phyloP scores from a whole-genome alignment of 2,113 vertebrate species.

The Tetraodon nigroviridis region DNA sequence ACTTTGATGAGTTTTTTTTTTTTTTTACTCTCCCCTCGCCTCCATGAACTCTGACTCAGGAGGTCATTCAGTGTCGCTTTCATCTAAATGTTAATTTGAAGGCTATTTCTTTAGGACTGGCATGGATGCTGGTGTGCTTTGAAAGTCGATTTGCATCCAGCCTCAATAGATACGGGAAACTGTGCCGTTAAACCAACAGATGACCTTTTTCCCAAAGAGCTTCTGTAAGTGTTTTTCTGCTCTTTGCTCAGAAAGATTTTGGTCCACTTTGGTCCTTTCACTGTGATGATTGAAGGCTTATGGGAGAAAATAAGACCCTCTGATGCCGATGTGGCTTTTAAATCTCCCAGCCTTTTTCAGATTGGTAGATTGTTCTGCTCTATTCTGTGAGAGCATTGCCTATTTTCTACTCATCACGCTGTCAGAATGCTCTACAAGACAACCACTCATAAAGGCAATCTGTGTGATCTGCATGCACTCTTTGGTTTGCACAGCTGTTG shows the following conservation, averaged over 20 bases:
- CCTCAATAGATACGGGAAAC: neutral
- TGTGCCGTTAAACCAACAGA: conserved; percentile 13
- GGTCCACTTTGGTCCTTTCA: conserved; percentile 37
- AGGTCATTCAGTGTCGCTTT: conserved; percentile 55
- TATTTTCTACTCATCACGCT: conserved; percentile 41
- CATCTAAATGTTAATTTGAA: conserved; percentile 73
- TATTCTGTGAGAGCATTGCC: conserved; percentile 24
- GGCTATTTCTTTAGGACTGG: conserved; percentile 48
- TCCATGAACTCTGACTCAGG: conserved; percentile 37
- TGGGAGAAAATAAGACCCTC: conserved; percentile 38
- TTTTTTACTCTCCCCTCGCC: conserved; percentile 32
- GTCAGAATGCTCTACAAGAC: conserved; percentile 20
- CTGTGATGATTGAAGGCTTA: neutral
- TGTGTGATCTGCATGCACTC: neutral
- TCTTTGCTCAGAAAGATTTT: conserved; percentile 33
- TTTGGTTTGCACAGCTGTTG: conserved; percentile 20
- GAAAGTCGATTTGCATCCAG: conserved; percentile 44
- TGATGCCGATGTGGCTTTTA: conserved; percentile 30
- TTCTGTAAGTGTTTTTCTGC: conserved; percentile 32
- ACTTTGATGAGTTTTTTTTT: conserved; percentile 52
- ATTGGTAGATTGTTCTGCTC: conserved; percentile 27
- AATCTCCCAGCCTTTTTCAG: conserved; percentile 13
- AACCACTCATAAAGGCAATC: conserved; percentile 32
- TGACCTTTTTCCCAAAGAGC: conserved; percentile 15
- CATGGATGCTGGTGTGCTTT: conserved; percentile 35